Evolutionary conservation across 2,797 vertebrate genomes (phyloP), one percentile per base, ranked within the genome.

Genomic region (Xenentodon cancila): DNA sequence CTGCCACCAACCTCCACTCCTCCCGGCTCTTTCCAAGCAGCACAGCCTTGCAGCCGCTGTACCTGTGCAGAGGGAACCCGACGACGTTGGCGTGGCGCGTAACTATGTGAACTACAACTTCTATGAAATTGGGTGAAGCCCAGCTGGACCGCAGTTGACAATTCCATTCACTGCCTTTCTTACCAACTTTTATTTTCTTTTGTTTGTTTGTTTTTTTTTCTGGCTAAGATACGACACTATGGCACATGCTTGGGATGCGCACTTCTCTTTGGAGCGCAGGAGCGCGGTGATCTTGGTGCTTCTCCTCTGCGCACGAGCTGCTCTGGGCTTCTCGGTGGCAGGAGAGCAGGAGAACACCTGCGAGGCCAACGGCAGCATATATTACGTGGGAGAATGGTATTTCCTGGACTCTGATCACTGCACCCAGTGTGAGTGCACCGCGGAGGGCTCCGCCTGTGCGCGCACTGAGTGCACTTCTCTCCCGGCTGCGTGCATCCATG

Each of bases 301-400:
- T 3, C 32, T 89, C 21, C 51, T 92, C 32, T 84, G 67, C 75
- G 82, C 77, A 1, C 86, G 48, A 48, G 30, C 71, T 54, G 64
- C 58, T 8, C 55, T 65, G 0, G 72, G 88, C 30, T 93, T 92
- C 73, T 92, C 92, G 0, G 82, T 92, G 11, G 86, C 89, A 17
- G 91, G 89, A 1, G 93, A 93, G 3, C 82, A 79, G 52, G 93
- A 92, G 3, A 84, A 30, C 80, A 91, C 91, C 58, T 95, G 94
- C 50, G 93, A 95, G 66, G 94, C 92, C 3, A 94, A 95, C 79
- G 94, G 92, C 19, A 94, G 93, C 68, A 56, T 93, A 0, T 95
- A 95, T 68, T 95, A 94, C 78, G 87, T 93, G 7, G 95, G 94
- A 0, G 95, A 95, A 80, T 94, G 95, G 94, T 96, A 92, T 69